These are phyloP conservation scores for Periophthalmodon schlosseri DNA, from an alignment of 2,113 vertebrate genomes.

Conservation along the genomic window DNA sequence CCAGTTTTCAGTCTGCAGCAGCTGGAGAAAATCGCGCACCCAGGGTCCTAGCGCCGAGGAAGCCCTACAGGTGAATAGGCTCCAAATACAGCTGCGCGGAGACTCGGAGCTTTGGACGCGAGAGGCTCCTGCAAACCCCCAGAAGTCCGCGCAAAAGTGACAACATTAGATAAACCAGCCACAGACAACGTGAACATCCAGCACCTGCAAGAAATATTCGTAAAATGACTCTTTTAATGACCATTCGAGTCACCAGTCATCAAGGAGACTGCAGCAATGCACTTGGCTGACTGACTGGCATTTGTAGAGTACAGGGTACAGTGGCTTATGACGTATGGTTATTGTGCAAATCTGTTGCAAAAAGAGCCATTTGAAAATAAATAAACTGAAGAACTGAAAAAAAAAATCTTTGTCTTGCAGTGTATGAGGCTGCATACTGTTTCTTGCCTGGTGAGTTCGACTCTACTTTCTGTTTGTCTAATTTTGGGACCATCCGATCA, in stretches of 20 bases:
- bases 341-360: background rate
- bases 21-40: slow-evolving; percentile 84
- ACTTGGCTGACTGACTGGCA: background rate
- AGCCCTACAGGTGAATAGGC: slow-evolving; percentile 79
- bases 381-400: too few relatives aligned
- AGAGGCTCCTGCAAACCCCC: slow-evolving; percentile 15
- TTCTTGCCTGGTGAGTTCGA: too few relatives aligned
- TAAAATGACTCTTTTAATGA: background rate
- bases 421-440: too few relatives aligned
- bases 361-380: too few relatives aligned
- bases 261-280: background rate
- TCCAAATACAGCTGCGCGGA: slow-evolving; percentile 46
- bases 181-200: background rate
- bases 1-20: slow-evolving; percentile 83
- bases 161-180: background rate
- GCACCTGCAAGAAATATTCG: background rate
- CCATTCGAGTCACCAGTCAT: background rate
- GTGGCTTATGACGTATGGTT: background rate
- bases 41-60: slow-evolving; percentile 83
- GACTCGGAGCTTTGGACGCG: slow-evolving; percentile 33
- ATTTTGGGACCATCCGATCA: too few relatives aligned
- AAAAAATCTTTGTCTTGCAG: too few relatives aligned
- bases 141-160: background rate
- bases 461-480: too few relatives aligned
- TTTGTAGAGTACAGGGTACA: background rate